A percentile compares a stretch with the other conserved stretches of the same genome.
These are phyloP conservation scores for Volucella inanis DNA, from an alignment of 2,888 invertebrate genomes.

Conservation along the genomic window DNA sequence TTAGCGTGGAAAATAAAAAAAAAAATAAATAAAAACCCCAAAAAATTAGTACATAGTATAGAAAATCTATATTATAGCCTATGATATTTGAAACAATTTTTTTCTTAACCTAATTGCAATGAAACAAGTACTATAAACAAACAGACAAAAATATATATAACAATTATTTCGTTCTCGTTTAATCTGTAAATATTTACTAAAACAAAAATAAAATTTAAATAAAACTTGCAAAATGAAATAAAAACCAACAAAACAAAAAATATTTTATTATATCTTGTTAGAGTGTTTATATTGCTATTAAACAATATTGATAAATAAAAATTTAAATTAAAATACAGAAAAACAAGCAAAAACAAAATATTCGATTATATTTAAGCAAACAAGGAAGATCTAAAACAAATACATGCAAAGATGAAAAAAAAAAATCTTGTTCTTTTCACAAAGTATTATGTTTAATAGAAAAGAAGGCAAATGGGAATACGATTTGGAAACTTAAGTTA, in stretches of 20 bases:
- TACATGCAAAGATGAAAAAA: slow-evolving; percentile 2
- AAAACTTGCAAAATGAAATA: slow-evolving; percentile 32
- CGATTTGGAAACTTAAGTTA: slow-evolving; percentile 55
- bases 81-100: slow-evolving; percentile 28
- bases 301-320: slow-evolving; percentile 41
- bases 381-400: slow-evolving; percentile 6
- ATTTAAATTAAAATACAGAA: slow-evolving; percentile 42
- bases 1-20: slow-evolving; percentile 10
- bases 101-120: slow-evolving; percentile 47
- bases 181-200: slow-evolving; percentile 59
- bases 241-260: slow-evolving; percentile 52
- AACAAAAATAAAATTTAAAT: slow-evolving; percentile 36
- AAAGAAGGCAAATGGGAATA: slow-evolving; percentile 56
- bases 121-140: slow-evolving; percentile 14
- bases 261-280: slow-evolving; percentile 71
- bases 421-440: slow-evolving; percentile 66
- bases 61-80: slow-evolving; percentile 50
- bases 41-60: slow-evolving; percentile 14
- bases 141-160: background rate
- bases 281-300: slow-evolving; percentile 61
- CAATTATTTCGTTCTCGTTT: slow-evolving; percentile 21
- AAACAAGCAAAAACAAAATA: slow-evolving; percentile 28
- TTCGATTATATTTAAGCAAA: slow-evolving; percentile 51
- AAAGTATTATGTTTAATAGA: slow-evolving; percentile 48
- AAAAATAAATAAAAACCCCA: background rate